Evolutionary conservation across 2,797 vertebrate species (phyloP).

Genomic region (Anas capensis): DNA sequence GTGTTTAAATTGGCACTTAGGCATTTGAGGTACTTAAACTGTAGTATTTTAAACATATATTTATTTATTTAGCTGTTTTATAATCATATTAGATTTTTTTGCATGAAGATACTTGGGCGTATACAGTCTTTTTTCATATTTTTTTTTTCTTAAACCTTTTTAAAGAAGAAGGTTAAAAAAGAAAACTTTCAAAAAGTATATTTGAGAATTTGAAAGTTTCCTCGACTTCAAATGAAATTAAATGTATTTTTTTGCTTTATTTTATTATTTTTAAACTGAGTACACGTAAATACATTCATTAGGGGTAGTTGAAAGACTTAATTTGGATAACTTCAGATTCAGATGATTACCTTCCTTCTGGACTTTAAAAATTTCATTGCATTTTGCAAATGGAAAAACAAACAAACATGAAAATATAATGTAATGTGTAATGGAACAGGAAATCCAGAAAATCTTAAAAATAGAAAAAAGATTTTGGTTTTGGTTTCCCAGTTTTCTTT

Average conservation of each 20-base stretch:
- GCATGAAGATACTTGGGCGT: background rate
- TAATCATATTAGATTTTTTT: background rate
- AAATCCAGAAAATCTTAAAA: background rate
- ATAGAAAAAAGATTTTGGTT: background rate
- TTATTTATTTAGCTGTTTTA: background rate
- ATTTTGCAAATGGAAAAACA: background rate
- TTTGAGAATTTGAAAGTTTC: background rate
- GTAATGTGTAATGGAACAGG: background rate
- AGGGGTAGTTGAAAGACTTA: background rate
- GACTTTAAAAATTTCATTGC: background rate
- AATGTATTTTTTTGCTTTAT: background rate
- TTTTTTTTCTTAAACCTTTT: background rate
- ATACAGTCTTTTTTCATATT: background rate
- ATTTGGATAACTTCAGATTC: background rate
- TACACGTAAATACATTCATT: background rate
- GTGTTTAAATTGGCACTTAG: background rate
- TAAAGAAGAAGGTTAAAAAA: background rate
- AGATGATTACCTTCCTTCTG: background rate
- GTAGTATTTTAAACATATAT: background rate
- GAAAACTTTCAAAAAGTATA: background rate
- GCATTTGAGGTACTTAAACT: background rate
- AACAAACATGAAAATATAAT: no score
- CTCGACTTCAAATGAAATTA: background rate
- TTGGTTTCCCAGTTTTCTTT: background rate
- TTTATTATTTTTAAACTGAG: background rate